Evolutionary conservation across 2,797 vertebrate genomes (phyloP).

Genomic region (Gymnodraco acuticeps): DNA sequence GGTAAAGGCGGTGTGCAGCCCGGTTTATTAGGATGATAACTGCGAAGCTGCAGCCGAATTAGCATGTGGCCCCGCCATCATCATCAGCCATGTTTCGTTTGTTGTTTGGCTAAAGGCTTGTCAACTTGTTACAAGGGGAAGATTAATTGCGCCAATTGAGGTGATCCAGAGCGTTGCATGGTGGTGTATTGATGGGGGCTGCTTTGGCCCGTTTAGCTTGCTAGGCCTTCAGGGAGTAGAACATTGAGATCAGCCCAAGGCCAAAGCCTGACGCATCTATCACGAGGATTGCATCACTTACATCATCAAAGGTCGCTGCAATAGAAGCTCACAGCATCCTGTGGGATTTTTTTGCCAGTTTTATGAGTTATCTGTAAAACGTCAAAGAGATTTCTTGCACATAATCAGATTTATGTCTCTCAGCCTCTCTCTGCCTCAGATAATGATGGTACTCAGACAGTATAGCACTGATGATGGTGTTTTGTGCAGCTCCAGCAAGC

Average conservation of each 20-base stretch:
- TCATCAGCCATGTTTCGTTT: conserved; percentile 50
- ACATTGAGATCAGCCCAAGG: conserved; percentile 65
- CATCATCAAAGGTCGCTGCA: conserved; percentile 61
- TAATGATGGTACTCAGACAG: conserved; percentile 41
- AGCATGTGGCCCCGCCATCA: conserved; percentile 40
- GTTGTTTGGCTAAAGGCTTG: conserved; percentile 55
- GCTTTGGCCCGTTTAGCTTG: conserved; percentile 68
- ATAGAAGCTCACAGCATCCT: conserved; percentile 50
- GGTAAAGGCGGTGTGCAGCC: conserved; percentile 56
- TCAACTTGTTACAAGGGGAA: conserved; percentile 51
- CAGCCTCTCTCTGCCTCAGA: conserved; percentile 21
- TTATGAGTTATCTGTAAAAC: conserved; percentile 37
- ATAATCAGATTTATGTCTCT: conserved; percentile 38
- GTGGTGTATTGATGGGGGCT: conserved; percentile 66
- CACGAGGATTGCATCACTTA: conserved; percentile 69
- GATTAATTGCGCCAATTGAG: conserved; percentile 63
- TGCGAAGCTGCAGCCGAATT: conserved; percentile 43
- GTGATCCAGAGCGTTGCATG: conserved; percentile 49
- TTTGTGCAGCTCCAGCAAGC: conserved; percentile 36
- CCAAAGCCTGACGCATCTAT: conserved; percentile 69
- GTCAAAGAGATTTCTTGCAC: conserved; percentile 25
- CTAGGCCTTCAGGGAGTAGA: conserved; percentile 62
- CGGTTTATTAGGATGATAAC: conserved; percentile 45
- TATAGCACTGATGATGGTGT: conserved; percentile 26
- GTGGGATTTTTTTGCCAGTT: conserved; percentile 30